Evolutionary conservation across 1,140 invertebrate species (phyloP), one percentile per base, ranked within the genome.

Genomic region (Wasmannia auropunctata): DNA sequence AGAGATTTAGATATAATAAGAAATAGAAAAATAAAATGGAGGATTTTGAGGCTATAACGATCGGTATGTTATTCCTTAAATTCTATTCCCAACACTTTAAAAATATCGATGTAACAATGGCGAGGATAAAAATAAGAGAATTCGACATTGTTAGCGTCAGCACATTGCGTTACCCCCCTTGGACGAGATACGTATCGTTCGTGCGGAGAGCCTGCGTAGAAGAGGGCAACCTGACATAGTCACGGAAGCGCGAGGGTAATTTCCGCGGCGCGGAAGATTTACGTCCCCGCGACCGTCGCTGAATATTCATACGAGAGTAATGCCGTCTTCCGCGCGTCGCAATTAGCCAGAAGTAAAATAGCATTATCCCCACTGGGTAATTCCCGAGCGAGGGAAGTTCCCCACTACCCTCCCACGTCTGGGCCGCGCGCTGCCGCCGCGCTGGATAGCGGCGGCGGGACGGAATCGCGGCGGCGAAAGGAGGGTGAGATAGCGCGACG

Each of bases 241-340:
- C 63, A 28, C 46, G 79, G 40, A 37, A 70, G 77, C 19, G 69
- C 67, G 19, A 49, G 54, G 56, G 25, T 46, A 74, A 75, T 85
- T 87, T 62, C 51, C 49, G 49, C 67, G 70, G 54, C 49, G 69
- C 37, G 22, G 22, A 54, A 77, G 56, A 85, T 85, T 77, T 65
- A 76, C 81, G 70, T 79, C n/a, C 34, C 31, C 22, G 70, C 81
- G 58, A 49, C 25, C 34, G 51, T 34, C 40, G 67, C 79, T 83
- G 79, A 83, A 83, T 83, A 83, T 83, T 83, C 79, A 83, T 83
- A 74, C 67, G 67, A 31, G 79, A 83, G 65, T 46, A 81, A 81
- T 58, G 37, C 67, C 67, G 79, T 83, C 79, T 83, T 74, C 67
- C 79, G 79, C 49, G 62, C 62, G 62, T 80, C 77, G 77, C 79